Conservation (phyloP, 1,140 invertebrate genomes). For the Trissolcus basalis region DNA sequence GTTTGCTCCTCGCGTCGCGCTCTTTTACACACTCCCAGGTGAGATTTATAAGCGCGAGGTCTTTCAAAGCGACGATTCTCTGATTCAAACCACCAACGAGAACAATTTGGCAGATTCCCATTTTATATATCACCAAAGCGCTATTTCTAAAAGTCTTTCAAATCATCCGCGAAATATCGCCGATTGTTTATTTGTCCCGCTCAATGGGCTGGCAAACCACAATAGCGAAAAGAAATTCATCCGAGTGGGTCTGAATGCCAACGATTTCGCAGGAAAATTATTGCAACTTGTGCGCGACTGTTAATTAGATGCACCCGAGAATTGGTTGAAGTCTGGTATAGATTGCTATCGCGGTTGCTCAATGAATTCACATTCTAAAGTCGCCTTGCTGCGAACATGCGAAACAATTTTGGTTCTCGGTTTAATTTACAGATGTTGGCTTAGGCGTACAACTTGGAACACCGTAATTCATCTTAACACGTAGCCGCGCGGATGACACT, state of each 20-base stretch:
- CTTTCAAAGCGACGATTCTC: slow-evolving; percentile 63
- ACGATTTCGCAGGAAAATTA: slow-evolving; percentile 1
- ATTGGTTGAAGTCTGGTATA: slow-evolving; percentile 2
- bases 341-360: slow-evolving; percentile 9
- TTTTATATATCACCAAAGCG: slow-evolving; percentile 32
- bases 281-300: background rate
- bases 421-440: slow-evolving; percentile 35
- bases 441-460: slow-evolving; percentile 21
- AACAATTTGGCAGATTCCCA: slow-evolving; percentile 65
- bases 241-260: too few species aligned
- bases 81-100: slow-evolving; percentile 67
- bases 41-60: slow-evolving; percentile 72
- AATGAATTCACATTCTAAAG: too few species aligned
- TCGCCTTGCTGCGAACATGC: too few species aligned
- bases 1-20: slow-evolving; percentile 20
- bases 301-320: background rate
- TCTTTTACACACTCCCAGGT: slow-evolving; percentile 56
- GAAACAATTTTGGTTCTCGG: background rate
- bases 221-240: slow-evolving; percentile 8
- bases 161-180: slow-evolving; percentile 8
- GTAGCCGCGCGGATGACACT: slow-evolving; percentile 28
- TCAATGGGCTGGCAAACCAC: slow-evolving; percentile 23
- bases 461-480: slow-evolving; percentile 42
- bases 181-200: slow-evolving; percentile 42
- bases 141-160: slow-evolving; percentile 30